phyloP scores from a whole-genome alignment of 1,140 invertebrate genomes.

The Campoletis sonorensis region DNA sequence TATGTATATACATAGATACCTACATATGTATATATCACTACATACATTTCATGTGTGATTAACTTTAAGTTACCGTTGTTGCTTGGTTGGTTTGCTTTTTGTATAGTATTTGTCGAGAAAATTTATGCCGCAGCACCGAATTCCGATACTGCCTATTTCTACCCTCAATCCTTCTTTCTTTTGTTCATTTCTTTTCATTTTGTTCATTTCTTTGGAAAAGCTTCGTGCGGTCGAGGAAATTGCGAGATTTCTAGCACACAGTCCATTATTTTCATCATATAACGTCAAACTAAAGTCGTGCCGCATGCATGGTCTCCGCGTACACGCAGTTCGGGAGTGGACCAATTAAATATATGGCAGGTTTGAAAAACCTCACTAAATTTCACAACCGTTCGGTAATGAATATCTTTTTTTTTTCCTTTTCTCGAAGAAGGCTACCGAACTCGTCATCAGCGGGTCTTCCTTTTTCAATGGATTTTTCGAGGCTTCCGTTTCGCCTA shows the following conservation, averaged over 20 bases:
- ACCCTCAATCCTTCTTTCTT: not conserved
- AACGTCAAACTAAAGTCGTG: conserved; percentile 15
- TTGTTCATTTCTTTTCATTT: no score
- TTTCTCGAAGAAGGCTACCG: not conserved
- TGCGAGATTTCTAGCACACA: not conserved
- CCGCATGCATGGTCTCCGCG: not conserved
- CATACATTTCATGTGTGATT: conserved; percentile 70
- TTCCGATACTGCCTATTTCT: conserved; percentile 62
- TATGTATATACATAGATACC: conserved; percentile 42
- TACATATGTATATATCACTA: no score
- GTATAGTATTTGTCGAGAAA: conserved; percentile 54
- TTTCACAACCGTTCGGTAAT: not conserved
- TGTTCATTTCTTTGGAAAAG: conserved; percentile 70
- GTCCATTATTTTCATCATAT: not conserved
- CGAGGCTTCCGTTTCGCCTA: no score
- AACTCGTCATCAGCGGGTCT: no score
- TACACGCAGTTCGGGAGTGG: not conserved
- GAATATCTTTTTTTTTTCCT: not conserved
- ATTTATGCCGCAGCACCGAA: conserved; percentile 69
- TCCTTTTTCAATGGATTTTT: no score
- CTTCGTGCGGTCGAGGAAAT: conserved; percentile 49
- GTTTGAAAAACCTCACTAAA: not conserved
- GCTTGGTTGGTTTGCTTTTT: conserved; percentile 56
- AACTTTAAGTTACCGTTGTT: conserved; percentile 60
- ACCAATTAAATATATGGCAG: not conserved